Percentiles rank a stretch among this genome's conserved stretches.
Evolutionary conservation across 2,113 vertebrate genomes (phyloP).

Genomic region (Rhea pennata): DNA sequence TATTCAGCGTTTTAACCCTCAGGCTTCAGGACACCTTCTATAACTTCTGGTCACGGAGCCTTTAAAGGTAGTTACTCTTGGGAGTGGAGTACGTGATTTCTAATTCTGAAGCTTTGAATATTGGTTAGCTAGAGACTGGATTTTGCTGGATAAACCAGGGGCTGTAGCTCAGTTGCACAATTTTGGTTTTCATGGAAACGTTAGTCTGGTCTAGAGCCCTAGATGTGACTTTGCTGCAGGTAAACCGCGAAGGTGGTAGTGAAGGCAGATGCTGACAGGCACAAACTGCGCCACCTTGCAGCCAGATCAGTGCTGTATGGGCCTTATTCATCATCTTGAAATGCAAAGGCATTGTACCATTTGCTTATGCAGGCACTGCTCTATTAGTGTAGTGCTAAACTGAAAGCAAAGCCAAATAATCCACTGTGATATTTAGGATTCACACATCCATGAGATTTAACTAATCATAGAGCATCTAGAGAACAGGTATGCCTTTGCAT

Average conservation of each 20-base stretch:
- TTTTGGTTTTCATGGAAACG: background rate
- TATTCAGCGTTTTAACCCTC: conserved; percentile 5
- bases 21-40: background rate
- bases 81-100: background rate
- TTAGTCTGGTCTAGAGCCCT: background rate
- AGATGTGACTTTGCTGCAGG: conserved; percentile 18
- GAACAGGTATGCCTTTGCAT: background rate
- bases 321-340: conserved; percentile 22
- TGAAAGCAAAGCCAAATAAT: conserved; percentile 29
- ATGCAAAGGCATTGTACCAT: background rate
- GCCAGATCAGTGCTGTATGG: background rate
- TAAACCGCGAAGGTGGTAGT: background rate
- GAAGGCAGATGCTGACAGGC: background rate
- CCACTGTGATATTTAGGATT: background rate
- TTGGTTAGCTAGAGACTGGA: background rate
- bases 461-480: background rate
- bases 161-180: background rate
- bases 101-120: background rate
- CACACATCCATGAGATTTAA: conserved; percentile 25
- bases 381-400: background rate
- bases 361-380: background rate
- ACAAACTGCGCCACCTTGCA: background rate
- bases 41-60: background rate
- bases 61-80: background rate
- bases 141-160: background rate